Conservation (phyloP, 2,113 vertebrate species). For the Stegastes partitus region DNA sequence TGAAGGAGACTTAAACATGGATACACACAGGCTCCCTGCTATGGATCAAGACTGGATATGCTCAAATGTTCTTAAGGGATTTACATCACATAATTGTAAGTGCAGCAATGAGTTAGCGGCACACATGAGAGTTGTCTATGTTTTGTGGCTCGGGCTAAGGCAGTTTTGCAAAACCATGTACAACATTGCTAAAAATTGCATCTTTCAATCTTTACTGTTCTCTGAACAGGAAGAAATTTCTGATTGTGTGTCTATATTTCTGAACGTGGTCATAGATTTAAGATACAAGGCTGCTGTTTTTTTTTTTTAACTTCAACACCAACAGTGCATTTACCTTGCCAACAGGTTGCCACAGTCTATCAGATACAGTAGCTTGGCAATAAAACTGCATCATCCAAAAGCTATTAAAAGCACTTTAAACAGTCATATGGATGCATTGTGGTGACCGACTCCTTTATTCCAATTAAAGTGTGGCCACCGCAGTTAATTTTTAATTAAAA, state of each 20-base stretch:
- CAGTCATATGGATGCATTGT: not conserved
- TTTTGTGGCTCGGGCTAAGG: constrained; percentile 2
- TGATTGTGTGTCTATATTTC: no score
- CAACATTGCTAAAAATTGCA: no score
- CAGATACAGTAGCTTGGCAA: not conserved
- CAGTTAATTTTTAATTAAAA: constrained; percentile 5
- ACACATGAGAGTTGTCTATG: constrained; percentile 30
- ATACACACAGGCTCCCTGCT: constrained; percentile 66
- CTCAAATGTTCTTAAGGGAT: constrained; percentile 77
- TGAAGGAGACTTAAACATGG: constrained; percentile 70
- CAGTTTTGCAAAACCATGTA: not conserved
- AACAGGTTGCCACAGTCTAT: not conserved
- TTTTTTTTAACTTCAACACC: not conserved
- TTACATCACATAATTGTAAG: constrained; percentile 76
- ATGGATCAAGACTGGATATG: constrained; percentile 70
- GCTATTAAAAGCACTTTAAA: constrained; percentile 11
- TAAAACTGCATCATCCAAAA: not conserved
- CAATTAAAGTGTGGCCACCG: not conserved
- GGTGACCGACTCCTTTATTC: not conserved
- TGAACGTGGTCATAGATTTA: no score
- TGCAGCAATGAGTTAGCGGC: constrained; percentile 47
- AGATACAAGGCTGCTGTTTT: not conserved
- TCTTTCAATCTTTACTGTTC: no score
- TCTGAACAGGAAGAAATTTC: no score
- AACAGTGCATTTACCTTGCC: constrained; percentile 6